Conservation (phyloP, 2,113 vertebrate species). For the Microtus oregoni region DNA sequence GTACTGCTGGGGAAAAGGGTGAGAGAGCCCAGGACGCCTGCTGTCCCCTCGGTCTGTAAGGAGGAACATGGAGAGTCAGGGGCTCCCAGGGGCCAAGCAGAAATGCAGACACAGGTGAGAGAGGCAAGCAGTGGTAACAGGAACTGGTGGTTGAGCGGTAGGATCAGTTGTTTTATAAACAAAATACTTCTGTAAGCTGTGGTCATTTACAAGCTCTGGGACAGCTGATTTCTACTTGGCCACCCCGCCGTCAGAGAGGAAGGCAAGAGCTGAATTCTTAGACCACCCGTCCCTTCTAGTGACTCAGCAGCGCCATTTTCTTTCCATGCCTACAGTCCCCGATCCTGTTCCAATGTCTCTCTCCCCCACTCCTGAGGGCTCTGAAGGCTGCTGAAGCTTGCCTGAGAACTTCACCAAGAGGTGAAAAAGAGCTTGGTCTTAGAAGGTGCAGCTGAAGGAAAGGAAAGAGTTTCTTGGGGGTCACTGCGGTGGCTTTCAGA, state of each 20-base stretch:
- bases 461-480: neutral
- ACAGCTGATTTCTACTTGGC: neutral
- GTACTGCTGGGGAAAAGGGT: neutral
- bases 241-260: neutral
- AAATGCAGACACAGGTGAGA: neutral
- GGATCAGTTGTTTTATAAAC: neutral
- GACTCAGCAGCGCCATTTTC: no score
- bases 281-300: neutral
- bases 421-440: neutral
- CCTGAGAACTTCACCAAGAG: neutral
- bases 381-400: neutral
- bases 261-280: neutral
- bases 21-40: neutral
- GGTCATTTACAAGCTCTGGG: neutral
- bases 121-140: neutral
- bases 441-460: neutral
- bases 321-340: neutral
- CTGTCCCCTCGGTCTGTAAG: neutral
- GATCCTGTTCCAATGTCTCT: neutral
- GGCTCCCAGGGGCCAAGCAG: neutral
- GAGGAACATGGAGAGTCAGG: neutral
- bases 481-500: neutral
- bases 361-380: accelerated
- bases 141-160: neutral
- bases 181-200: neutral